Evolutionary conservation across 1,140 invertebrate genomes (phyloP).

Genomic region (Hypothenemus hampei): DNA sequence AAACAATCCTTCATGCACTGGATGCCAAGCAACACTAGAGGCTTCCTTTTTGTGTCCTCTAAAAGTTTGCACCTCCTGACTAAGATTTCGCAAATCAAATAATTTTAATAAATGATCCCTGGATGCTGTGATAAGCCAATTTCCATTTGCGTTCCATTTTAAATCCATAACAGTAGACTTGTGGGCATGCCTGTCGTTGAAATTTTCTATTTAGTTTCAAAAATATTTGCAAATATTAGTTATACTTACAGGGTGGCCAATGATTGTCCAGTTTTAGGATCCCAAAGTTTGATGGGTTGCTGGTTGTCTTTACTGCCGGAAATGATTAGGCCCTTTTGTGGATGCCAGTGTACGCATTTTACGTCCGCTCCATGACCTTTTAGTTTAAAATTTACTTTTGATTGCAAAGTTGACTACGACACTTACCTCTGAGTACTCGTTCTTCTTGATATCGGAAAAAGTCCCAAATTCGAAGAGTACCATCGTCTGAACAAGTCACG

Average conservation of each 20-base stretch:
- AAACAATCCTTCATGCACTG: constrained; percentile 92
- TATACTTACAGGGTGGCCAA: constrained; percentile 71
- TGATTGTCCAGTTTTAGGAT: constrained; percentile 90
- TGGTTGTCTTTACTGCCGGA: constrained; percentile 99
- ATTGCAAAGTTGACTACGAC: background rate
- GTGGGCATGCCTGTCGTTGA: constrained; percentile 81
- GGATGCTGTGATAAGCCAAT: constrained; percentile 98
- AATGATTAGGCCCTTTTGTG: constrained; percentile 91
- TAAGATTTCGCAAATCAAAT: constrained; percentile 95
- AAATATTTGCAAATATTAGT: no score
- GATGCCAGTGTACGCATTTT: constrained; percentile 99
- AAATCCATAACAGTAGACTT: constrained; percentile 99
- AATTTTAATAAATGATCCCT: constrained; percentile 96
- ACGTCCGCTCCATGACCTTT: constrained; percentile 98
- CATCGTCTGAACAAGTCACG: constrained; percentile 98
- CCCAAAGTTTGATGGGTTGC: constrained; percentile 99
- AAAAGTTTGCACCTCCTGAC: constrained; percentile 92
- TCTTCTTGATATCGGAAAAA: constrained; percentile 97
- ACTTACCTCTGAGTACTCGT: constrained; percentile 83
- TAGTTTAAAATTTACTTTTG: constrained; percentile 18
- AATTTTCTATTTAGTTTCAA: no score
- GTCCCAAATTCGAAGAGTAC: constrained; percentile 97
- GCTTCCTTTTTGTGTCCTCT: constrained; percentile 98
- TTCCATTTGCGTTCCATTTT: constrained; percentile 99
- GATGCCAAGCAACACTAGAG: constrained; percentile 96